Evolutionary conservation across 92 coral and sea anemone species (phyloP), one percentile per base, ranked within the genome.

Genomic region (Actinostola sp.): DNA sequence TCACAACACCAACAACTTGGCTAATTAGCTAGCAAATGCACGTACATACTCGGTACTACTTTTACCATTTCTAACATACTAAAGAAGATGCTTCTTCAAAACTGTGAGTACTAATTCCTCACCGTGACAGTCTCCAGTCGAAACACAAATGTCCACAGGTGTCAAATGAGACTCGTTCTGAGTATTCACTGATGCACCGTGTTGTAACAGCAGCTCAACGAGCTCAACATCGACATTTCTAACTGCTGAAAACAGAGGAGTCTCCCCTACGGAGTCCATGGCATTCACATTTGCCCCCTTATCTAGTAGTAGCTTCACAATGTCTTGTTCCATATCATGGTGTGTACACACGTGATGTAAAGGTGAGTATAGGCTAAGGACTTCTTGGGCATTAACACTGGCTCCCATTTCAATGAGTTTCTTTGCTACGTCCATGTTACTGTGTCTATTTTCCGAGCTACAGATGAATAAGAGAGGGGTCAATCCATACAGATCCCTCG

Each of bases 401-500:
- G 79, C 79, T 32, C 79, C 79, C 53, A 59, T 44, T 33, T 73
- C 70, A 46, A 73, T 61, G 19, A 73, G 79, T 9, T 60, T 59
- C 27, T 31, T 44, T 7, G 70, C 79, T 58, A 61, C 79, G 14
- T 60, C 66, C 79, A 61, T 56, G 70, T 38, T 73, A 41, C 70
- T 61, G 46, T 60, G 79, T 8, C 54, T 60, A 34, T 73, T 73
- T 58, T 73, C 79, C 0, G 66, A 43, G 43, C 69, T 73, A 32
- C 70, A 73, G 16, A 54, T 60, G 27, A 59, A 73, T 26, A 73
- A 31, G 11, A 73, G 38, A 14, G 79, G 79, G 27, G 79, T 73
- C 23, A 73, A 61, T 11, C 79, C 79, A 44, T 73, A 73, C 12
- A 76, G 73, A 58, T 76, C 81, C 26, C 66, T 76, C 1, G 73